These are phyloP conservation scores for Torymus texanus DNA, from an alignment of 2,888 invertebrate genomes.

Conservation along the genomic window DNA sequence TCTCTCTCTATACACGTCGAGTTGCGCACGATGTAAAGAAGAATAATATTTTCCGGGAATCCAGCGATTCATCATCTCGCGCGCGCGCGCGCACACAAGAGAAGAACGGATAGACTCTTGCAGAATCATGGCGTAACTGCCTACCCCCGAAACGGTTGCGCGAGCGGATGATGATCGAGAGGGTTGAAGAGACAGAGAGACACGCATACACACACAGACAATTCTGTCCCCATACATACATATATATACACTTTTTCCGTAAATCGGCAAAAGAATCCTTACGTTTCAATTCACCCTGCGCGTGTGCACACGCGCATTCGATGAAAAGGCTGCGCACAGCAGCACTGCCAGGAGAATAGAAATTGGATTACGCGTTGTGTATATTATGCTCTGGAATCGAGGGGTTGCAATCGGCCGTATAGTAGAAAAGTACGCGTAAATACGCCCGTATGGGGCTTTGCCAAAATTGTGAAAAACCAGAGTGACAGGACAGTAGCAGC, in stretches of 20 bases:
- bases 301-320: not conserved
- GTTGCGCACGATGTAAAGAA: not conserved
- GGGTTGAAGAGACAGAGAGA: conserved; percentile 28
- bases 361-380: conserved; percentile 69
- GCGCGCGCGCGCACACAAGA: not conserved
- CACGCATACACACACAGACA: not conserved
- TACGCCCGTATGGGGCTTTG: conserved; percentile 72
- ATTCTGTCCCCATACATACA: not conserved
- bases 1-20: too few relatives aligned
- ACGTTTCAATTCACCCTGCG: conserved; percentile 48
- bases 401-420: conserved; percentile 64
- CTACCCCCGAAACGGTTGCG: too few relatives aligned
- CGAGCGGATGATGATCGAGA: conserved; percentile 34
- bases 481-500: conserved; percentile 58
- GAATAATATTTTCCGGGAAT: conserved; percentile 51
- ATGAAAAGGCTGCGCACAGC: conserved; percentile 40
- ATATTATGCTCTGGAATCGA: conserved; percentile 56
- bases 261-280: conserved; percentile 37
- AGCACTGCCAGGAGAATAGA: conserved; percentile 55
- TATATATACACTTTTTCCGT: conserved; percentile 23
- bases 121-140: conserved; percentile 46
- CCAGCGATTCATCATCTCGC: conserved; percentile 48
- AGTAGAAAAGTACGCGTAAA: conserved; percentile 71
- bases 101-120: conserved; percentile 2
- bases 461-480: conserved; percentile 64